Evolutionary conservation across 1,140 invertebrate species (phyloP).

Genomic region (Homalodisca vitripennis): DNA sequence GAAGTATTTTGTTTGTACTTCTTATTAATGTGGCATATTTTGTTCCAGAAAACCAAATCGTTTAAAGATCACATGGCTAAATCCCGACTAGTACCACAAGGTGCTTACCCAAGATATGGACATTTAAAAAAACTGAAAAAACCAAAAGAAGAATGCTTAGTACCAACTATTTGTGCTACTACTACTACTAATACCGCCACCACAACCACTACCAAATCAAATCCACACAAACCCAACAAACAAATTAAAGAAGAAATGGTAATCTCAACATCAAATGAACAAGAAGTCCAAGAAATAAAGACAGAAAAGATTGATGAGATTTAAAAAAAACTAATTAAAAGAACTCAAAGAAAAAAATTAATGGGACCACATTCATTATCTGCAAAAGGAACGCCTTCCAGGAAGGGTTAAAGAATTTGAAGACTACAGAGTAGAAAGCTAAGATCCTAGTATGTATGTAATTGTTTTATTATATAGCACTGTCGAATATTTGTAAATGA

Average conservation of each 20-base stretch:
- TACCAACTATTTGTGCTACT: too few species aligned
- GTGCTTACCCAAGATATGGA: slow-evolving; percentile 57
- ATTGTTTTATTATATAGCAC: too few species aligned
- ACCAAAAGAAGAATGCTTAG: slow-evolving; percentile 43
- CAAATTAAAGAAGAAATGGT: background rate
- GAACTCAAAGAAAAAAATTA: slow-evolving; percentile 13
- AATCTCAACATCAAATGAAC: too few species aligned
- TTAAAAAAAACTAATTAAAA: background rate
- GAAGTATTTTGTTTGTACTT: background rate
- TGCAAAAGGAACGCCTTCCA: too few species aligned
- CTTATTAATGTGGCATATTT: background rate
- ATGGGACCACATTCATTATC: too few species aligned
- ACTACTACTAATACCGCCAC: too few species aligned
- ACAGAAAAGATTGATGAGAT: background rate
- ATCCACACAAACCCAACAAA: too few species aligned
- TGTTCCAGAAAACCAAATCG: slow-evolving; percentile 74
- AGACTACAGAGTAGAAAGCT: too few species aligned
- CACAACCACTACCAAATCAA: too few species aligned
- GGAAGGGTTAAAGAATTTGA: too few species aligned
- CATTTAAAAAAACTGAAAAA: slow-evolving; percentile 46
- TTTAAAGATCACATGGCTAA: slow-evolving; percentile 78
- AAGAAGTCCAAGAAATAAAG: background rate
- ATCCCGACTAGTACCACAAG: slow-evolving; percentile 67
- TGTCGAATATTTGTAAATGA: too few species aligned
- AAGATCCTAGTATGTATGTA: too few species aligned